These are phyloP conservation scores for Tetheella fluctuosa DNA, from an alignment of 2,888 invertebrate genomes.

Conservation along the genomic window DNA sequence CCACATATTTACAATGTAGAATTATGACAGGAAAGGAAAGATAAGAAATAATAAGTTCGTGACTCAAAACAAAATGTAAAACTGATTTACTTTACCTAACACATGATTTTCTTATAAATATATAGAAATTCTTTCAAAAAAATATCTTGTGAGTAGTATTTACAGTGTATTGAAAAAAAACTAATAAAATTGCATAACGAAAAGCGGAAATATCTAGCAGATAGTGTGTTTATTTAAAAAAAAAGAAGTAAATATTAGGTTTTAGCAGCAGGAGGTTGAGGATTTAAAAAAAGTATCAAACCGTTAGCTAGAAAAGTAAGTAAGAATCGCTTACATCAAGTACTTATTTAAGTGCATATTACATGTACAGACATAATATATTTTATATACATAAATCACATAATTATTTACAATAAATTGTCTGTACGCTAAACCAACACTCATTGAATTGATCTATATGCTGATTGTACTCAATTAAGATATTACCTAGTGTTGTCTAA, in stretches of 20 bases:
- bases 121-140: slow-evolving; percentile 18
- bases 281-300: slow-evolving; percentile 1
- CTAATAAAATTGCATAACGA: neutral
- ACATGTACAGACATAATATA: slow-evolving; percentile 26
- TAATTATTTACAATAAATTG: slow-evolving; percentile 39
- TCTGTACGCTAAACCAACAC: slow-evolving; percentile 12
- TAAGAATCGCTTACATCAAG: slow-evolving; percentile 33
- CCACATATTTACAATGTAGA: slow-evolving; percentile 15
- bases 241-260: neutral
- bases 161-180: slow-evolving; percentile 27
- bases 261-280: neutral
- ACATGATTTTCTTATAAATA: slow-evolving; percentile 34
- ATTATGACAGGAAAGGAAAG: slow-evolving; percentile 18
- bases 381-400: slow-evolving; percentile 42
- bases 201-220: neutral
- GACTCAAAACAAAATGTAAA: slow-evolving; percentile 43
- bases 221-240: neutral
- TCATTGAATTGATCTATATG: slow-evolving; percentile 1
- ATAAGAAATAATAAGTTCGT: slow-evolving; percentile 32
- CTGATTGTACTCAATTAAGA: neutral
- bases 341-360: slow-evolving; percentile 47
- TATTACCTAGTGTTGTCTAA: neutral
- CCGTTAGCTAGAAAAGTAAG: slow-evolving; percentile 7
- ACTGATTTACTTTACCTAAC: slow-evolving; percentile 28
- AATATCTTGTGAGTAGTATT: slow-evolving; percentile 31